A percentile compares a stretch with the other conserved stretches of the same genome.
Evolutionary conservation across 2,888 invertebrate species (phyloP).

Genomic region (Salpingus planirostris): DNA sequence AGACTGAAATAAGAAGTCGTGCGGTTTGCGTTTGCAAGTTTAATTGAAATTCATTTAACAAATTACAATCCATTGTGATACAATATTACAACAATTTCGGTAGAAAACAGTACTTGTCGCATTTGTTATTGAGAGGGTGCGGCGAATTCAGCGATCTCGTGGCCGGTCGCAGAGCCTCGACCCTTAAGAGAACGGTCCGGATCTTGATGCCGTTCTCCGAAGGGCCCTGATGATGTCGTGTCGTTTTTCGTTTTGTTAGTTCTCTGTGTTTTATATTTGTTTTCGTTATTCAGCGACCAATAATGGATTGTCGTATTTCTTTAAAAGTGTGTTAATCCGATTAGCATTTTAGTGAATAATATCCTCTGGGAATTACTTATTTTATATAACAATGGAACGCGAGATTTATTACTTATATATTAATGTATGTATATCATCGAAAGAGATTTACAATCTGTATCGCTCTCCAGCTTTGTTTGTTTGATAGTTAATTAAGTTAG

Average conservation of each 20-base stretch:
- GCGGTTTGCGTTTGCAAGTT: slow-evolving; percentile 19
- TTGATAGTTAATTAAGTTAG: no score
- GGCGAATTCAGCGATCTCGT: slow-evolving; percentile 13
- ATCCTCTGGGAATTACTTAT: slow-evolving; percentile 24
- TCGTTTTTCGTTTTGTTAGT: no score
- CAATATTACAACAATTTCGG: slow-evolving; percentile 39
- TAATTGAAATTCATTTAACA: slow-evolving; percentile 41
- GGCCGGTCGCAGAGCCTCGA: slow-evolving; percentile 18
- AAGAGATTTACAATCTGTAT: slow-evolving; percentile 28
- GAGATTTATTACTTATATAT: slow-evolving; percentile 26
- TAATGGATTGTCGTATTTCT: slow-evolving; percentile 36
- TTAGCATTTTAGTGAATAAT: slow-evolving; percentile 24
- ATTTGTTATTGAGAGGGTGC: slow-evolving; percentile 17
- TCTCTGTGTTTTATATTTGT: no score
- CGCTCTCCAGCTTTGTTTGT: background rate
- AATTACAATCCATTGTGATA: slow-evolving; percentile 43
- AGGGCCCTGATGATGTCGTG: slow-evolving; percentile 14
- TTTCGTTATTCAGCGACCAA: slow-evolving; percentile 33
- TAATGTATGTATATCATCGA: slow-evolving; percentile 29
- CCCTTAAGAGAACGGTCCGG: slow-evolving; percentile 5
- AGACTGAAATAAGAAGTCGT: no score
- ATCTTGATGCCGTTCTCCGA: slow-evolving; percentile 15
- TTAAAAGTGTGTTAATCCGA: slow-evolving; percentile 23
- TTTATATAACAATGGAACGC: slow-evolving; percentile 32
- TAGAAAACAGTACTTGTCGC: slow-evolving; percentile 35